These are phyloP conservation scores for Acrobasis repandana DNA, from an alignment of 2,888 invertebrate species.

Conservation along the genomic window DNA sequence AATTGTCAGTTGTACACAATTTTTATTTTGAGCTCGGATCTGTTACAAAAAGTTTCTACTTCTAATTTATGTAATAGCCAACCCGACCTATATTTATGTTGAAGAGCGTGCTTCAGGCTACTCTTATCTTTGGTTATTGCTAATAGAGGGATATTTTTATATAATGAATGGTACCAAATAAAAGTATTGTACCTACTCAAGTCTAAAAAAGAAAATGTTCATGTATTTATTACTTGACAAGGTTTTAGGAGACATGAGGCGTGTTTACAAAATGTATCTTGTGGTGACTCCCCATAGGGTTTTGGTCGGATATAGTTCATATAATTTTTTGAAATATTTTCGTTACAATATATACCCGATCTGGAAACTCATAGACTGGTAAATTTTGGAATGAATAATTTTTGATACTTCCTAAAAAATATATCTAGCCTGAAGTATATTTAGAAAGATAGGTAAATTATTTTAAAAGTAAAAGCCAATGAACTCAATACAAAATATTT, in stretches of 20 bases:
- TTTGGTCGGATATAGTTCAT: too few relatives aligned
- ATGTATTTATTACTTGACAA: background rate
- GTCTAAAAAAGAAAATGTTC: background rate
- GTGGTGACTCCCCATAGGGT: too few relatives aligned
- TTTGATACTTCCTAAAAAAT: too few relatives aligned
- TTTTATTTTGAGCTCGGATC: background rate
- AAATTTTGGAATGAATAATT: too few relatives aligned
- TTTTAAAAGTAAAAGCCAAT: too few relatives aligned
- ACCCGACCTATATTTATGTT: background rate
- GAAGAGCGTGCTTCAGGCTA: background rate
- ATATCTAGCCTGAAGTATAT: too few relatives aligned
- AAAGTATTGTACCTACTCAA: background rate
- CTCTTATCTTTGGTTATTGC: slow-evolving; percentile 1
- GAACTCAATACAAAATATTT: too few relatives aligned
- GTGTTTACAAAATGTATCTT: too few relatives aligned
- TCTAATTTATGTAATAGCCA: slow-evolving; percentile 5
- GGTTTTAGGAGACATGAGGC: background rate
- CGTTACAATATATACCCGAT: too few relatives aligned
- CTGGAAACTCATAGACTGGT: too few relatives aligned
- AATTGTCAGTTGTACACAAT: background rate
- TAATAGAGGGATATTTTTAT: background rate
- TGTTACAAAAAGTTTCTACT: slow-evolving; percentile 1
- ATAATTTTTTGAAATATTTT: too few relatives aligned
- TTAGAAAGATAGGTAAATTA: too few relatives aligned
- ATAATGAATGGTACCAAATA: background rate